Evolutionary conservation across 2,797 vertebrate genomes (phyloP).

Genomic region (Nasua narica): DNA sequence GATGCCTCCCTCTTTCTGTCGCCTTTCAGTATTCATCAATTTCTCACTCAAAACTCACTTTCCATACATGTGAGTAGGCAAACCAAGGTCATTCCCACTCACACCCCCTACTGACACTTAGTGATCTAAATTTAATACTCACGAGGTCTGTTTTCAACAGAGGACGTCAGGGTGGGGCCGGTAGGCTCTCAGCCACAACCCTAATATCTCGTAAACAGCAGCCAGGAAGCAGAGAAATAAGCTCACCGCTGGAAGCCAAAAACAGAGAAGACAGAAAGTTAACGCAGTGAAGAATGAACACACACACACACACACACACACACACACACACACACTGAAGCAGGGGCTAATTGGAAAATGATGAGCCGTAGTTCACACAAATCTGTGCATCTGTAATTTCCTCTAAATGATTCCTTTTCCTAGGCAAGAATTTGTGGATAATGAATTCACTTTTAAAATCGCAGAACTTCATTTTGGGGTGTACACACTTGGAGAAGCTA

Average conservation of each 20-base stretch:
- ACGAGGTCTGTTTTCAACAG: neutral
- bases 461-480: constrained; percentile 29
- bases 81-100: neutral
- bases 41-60: neutral
- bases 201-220: neutral
- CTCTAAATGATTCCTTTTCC: constrained; percentile 34
- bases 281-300: neutral
- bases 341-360: constrained; percentile 29
- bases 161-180: neutral
- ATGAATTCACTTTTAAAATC: constrained; percentile 54
- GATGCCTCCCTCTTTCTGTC: neutral
- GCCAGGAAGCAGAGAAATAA: neutral
- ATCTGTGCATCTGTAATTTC: constrained; percentile 26
- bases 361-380: neutral
- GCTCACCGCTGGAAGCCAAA: neutral
- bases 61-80: neutral
- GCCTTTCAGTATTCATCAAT: neutral
- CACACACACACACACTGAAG: neutral
- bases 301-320: too few species aligned
- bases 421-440: constrained; percentile 30
- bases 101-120: neutral
- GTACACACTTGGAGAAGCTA: neutral
- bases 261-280: neutral
- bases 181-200: neutral
- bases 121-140: neutral